Conservation (phyloP, 2,888 invertebrate species). For the Amphipyra tragopoginis region DNA sequence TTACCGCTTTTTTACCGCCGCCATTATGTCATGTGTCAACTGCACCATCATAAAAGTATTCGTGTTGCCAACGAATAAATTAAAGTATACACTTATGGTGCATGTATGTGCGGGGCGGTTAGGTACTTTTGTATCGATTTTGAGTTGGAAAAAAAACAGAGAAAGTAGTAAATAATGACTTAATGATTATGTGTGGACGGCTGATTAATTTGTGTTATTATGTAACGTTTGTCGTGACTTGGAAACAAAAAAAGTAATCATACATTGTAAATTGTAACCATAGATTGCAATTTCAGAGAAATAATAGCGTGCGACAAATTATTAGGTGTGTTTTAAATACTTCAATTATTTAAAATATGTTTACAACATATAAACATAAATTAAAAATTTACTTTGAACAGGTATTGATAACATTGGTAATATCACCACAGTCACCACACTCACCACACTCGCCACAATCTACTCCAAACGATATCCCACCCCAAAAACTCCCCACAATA, state of each 20-base stretch:
- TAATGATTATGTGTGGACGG: constrained; percentile 25
- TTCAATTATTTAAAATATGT: background rate
- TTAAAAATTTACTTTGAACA: too few relatives aligned
- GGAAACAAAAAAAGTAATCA: background rate
- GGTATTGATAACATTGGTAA: background rate
- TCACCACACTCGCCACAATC: background rate
- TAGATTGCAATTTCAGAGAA: constrained; percentile 2
- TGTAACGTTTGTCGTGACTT: constrained; percentile 1
- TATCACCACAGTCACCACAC: background rate
- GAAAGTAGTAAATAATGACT: constrained; percentile 32
- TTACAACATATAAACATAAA: too few relatives aligned
- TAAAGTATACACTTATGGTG: constrained; percentile 54
- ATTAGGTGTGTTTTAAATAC: background rate
- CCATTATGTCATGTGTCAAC: constrained; percentile 74
- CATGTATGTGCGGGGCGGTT: constrained; percentile 6
- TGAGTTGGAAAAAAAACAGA: constrained; percentile 7
- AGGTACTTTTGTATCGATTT: constrained; percentile 28
- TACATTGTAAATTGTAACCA: background rate
- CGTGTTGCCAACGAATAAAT: constrained; percentile 75
- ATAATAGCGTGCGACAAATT: constrained; percentile 1
- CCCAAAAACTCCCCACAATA: constrained; percentile 2
- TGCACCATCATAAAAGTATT: constrained; percentile 71
- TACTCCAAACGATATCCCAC: background rate
- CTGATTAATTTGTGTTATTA: constrained; percentile 16
- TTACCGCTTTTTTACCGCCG: constrained; percentile 58